These are phyloP conservation scores for Agraylea sexmaculata DNA, from an alignment of 1,140 invertebrate species.

Conservation along the genomic window DNA sequence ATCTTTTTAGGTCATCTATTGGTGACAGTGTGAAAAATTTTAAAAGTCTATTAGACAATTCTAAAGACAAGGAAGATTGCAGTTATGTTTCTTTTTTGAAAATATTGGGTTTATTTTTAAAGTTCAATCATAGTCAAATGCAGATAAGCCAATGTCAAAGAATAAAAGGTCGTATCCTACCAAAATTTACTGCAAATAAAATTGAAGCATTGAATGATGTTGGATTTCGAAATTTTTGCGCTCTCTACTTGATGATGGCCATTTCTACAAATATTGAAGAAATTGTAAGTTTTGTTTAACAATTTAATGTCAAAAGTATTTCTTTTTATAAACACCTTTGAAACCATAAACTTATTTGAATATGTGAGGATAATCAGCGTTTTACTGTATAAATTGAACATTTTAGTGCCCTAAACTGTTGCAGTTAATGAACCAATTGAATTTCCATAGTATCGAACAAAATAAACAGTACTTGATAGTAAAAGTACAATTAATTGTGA, in stretches of 20 bases:
- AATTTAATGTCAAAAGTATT: constrained; percentile 2
- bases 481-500: constrained; percentile 16
- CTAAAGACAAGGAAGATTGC: constrained; percentile 13
- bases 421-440: constrained; percentile 13
- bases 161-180: constrained; percentile 20
- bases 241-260: constrained; percentile 16
- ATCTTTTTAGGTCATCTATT: constrained; percentile 15
- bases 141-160: constrained; percentile 16
- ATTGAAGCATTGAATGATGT: constrained; percentile 18
- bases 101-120: constrained; percentile 16
- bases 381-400: no score
- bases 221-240: constrained; percentile 17
- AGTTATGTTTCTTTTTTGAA: constrained; percentile 17
- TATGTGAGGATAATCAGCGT: neutral
- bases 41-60: constrained; percentile 9
- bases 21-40: constrained; percentile 13
- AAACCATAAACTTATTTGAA: neutral
- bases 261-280: constrained; percentile 14
- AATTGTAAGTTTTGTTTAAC: constrained; percentile 15
- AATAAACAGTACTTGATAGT: constrained; percentile 17
- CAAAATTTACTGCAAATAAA: constrained; percentile 20
- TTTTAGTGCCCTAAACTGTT: constrained; percentile 20
- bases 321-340: neutral
- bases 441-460: constrained; percentile 15
- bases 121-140: constrained; percentile 11